Conservation (phyloP, 2,888 invertebrate species). For the Branchellion lobata region DNA sequence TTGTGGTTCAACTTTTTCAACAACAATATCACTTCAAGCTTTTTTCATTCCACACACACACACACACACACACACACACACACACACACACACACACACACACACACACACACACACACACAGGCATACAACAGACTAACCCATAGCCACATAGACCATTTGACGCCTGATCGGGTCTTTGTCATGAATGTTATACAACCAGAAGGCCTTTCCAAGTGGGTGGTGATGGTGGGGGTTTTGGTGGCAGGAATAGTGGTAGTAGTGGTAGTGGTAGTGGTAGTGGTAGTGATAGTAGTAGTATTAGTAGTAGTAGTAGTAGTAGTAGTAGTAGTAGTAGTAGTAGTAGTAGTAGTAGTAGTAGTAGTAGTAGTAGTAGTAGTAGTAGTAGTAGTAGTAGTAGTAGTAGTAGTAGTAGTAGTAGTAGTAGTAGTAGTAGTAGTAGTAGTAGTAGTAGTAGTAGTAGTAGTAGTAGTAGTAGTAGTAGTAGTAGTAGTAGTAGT, state of each 20-base stretch:
- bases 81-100: background rate
- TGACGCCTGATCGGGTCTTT: background rate
- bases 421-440: conserved; percentile 36
- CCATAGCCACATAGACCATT: background rate
- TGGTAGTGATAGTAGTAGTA: conserved; percentile 40
- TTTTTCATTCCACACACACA: background rate
- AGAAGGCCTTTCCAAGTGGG: background rate
- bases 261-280: conserved; percentile 17
- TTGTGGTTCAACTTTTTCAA: background rate
- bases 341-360: conserved; percentile 40
- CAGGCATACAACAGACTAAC: conserved; percentile 3
- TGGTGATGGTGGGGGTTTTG: background rate
- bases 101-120: background rate
- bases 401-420: conserved; percentile 33
- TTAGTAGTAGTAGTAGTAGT: conserved; percentile 28
- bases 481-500: conserved; percentile 31
- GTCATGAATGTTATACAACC: conserved; percentile 15
- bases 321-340: conserved; percentile 36
- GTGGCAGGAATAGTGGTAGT: conserved; percentile 16
- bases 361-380: conserved; percentile 41
- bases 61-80: background rate
- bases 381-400: conserved; percentile 42
- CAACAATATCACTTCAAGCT: no score
- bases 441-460: conserved; percentile 31
- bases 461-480: conserved; percentile 42